These are phyloP conservation scores for Ochotona curzoniae DNA, from an alignment of 2,113 vertebrate species.

Conservation along the genomic window DNA sequence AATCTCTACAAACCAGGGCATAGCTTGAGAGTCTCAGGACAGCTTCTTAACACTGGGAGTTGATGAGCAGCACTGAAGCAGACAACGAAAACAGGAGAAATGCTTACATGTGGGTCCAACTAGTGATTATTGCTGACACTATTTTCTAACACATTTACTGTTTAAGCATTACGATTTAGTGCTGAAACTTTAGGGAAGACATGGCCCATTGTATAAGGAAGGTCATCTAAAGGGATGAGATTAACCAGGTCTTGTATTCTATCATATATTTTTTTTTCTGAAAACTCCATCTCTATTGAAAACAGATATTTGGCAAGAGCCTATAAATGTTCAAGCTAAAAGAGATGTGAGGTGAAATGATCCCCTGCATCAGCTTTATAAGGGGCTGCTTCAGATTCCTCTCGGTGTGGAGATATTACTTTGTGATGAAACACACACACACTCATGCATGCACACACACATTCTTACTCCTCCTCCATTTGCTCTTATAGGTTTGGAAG, in stretches of 20 bases:
- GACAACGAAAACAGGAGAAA: background rate
- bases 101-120: background rate
- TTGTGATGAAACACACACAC: slow-evolving; percentile 22
- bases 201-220: background rate
- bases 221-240: background rate
- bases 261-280: slow-evolving; percentile 1
- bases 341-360: slow-evolving; percentile 48
- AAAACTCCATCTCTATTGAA: slow-evolving; percentile 60
- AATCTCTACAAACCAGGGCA: background rate
- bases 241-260: slow-evolving; percentile 24
- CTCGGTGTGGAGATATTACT: background rate
- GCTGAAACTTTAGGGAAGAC: background rate
- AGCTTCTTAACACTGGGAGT: background rate
- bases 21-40: background rate
- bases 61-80: background rate
- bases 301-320: slow-evolving; percentile 64
- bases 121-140: background rate
- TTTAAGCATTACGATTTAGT: background rate
- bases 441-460: background rate
- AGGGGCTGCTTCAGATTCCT: slow-evolving; percentile 35
- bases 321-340: slow-evolving; percentile 46
- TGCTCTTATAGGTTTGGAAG: slow-evolving; percentile 20
- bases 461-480: slow-evolving; percentile 38
- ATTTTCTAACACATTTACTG: background rate
- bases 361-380: slow-evolving; percentile 47